Evolutionary conservation across 2,888 invertebrate species (phyloP).

Genomic region (Eurois occulta): DNA sequence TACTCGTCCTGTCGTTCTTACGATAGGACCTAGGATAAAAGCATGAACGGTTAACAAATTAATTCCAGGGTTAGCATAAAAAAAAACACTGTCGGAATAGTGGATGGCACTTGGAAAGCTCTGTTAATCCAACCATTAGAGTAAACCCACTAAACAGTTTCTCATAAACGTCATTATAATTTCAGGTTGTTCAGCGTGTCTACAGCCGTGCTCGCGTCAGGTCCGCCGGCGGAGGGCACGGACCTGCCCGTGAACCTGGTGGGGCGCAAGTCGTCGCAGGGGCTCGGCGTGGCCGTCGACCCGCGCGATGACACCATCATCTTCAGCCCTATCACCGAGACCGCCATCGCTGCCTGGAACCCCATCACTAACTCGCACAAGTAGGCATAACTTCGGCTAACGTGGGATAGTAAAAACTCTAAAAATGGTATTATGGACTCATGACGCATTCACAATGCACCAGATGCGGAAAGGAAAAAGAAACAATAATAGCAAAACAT

Average conservation of each 20-base stretch:
- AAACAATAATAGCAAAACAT: background rate
- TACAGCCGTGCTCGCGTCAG: constrained; percentile 93
- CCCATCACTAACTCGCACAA: constrained; percentile 93
- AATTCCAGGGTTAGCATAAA: background rate
- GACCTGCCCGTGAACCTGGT: constrained; percentile 94
- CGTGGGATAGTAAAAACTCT: background rate
- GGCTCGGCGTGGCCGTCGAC: constrained; percentile 93
- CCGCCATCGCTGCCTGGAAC: constrained; percentile 95
- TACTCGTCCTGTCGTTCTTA: background rate
- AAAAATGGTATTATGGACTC: background rate
- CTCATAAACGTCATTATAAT: constrained; percentile 37
- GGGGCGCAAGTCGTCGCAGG: constrained; percentile 96
- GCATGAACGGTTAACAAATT: background rate
- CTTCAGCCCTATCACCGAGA: constrained; percentile 95
- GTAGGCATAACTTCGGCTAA: constrained; percentile 78
- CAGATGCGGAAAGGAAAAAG: background rate
- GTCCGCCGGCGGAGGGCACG: constrained; percentile 93
- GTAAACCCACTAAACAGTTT: background rate
- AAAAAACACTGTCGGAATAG: background rate
- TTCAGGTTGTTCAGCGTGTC: constrained; percentile 94
- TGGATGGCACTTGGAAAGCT: background rate
- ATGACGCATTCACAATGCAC: background rate
- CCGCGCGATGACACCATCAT: constrained; percentile 93
- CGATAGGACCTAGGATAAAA: background rate
- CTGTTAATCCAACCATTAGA: background rate